Evolutionary conservation across 1,140 invertebrate species (phyloP).

Genomic region (Drosophila mauritiana): DNA sequence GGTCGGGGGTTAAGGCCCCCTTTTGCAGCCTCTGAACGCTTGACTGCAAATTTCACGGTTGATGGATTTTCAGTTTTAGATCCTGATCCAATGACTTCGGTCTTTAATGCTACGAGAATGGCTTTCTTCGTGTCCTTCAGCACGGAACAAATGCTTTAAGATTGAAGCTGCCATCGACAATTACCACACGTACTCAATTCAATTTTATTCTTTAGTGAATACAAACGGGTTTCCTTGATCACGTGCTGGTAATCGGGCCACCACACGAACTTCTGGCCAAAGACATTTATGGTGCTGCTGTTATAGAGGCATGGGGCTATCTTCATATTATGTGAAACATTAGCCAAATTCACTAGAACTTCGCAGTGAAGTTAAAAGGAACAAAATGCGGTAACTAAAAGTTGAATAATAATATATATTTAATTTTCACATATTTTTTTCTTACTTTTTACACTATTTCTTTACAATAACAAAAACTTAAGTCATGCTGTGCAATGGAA

Average conservation of each 20-base stretch:
- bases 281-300: slow-evolving; percentile 23
- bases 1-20: slow-evolving; percentile 8
- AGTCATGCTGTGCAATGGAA: not conserved
- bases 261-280: slow-evolving; percentile 27
- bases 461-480: too few relatives aligned
- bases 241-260: slow-evolving; percentile 49
- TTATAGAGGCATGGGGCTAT: not conserved
- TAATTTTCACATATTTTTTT: too few relatives aligned
- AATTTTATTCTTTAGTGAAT: slow-evolving; percentile 60
- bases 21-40: slow-evolving; percentile 68
- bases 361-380: not conserved
- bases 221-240: slow-evolving; percentile 56
- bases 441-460: too few relatives aligned
- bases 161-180: slow-evolving; percentile 24
- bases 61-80: slow-evolving; percentile 69
- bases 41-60: slow-evolving; percentile 80
- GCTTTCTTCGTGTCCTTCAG: slow-evolving; percentile 36
- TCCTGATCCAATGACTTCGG: slow-evolving; percentile 18
- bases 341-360: not conserved
- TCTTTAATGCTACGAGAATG: slow-evolving; percentile 16
- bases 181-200: slow-evolving; percentile 72
- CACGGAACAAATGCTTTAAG: slow-evolving; percentile 46
- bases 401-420: too few relatives aligned
- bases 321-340: slow-evolving; percentile 4
- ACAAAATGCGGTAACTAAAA: too few relatives aligned